Evolutionary conservation across 2,797 vertebrate species (phyloP).

Genomic region (Labroides dimidiatus): DNA sequence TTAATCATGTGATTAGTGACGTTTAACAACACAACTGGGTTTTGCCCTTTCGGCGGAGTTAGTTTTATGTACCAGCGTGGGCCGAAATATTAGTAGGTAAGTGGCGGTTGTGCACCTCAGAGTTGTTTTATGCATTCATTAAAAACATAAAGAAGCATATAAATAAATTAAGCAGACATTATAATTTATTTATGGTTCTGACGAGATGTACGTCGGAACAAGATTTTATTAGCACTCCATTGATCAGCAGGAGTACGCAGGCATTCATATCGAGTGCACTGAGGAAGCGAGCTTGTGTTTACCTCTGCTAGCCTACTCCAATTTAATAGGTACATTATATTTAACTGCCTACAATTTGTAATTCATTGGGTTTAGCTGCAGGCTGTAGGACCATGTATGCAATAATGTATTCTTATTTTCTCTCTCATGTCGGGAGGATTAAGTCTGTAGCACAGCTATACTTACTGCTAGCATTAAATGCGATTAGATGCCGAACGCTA

Average conservation of each 20-base stretch:
- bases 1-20: constrained; percentile 15
- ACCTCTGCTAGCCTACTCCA: neutral
- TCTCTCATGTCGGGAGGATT: neutral
- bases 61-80: neutral
- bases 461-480: neutral
- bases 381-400: rapidly evolving
- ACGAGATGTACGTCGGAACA: neutral
- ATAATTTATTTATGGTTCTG: too few species aligned
- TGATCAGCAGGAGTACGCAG: neutral
- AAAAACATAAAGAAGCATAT: too few species aligned
- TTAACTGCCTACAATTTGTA: neutral
- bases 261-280: neutral
- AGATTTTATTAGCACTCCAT: neutral
- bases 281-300: constrained; percentile 31
- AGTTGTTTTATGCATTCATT: too few species aligned
- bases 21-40: constrained; percentile 22
- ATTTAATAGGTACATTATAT: constrained; percentile 45
- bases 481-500: constrained; percentile 21
- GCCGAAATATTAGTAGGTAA: neutral
- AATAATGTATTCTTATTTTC: rapidly evolving
- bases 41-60: rapidly evolving
- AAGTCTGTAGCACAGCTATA: too few species aligned
- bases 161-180: too few species aligned
- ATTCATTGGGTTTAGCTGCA: neutral
- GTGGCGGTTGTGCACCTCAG: too few species aligned